Evolutionary conservation across 2,888 invertebrate genomes (phyloP).

Genomic region (Alloplasta piceator): DNA sequence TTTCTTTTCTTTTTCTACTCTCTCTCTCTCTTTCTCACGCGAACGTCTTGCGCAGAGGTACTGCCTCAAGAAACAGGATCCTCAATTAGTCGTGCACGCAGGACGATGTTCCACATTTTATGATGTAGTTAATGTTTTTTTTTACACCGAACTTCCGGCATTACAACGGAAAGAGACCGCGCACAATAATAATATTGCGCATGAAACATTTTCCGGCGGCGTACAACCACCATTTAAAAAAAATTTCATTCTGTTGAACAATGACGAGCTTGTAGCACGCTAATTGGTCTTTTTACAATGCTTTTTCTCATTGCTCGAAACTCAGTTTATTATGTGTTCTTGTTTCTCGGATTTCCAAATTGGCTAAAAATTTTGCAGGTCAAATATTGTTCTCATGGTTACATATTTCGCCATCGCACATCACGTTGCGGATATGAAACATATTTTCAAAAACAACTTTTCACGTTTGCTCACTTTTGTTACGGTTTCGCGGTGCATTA

Average conservation of each 20-base stretch:
- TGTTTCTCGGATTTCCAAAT: neutral
- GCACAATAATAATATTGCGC: neutral
- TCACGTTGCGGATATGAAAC: neutral
- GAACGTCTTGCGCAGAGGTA: no score
- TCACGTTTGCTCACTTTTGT: conserved; percentile 2
- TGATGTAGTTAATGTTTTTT: neutral
- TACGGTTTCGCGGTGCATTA: neutral
- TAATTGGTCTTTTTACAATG: no score
- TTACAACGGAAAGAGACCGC: conserved; percentile 2
- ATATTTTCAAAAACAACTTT: conserved; percentile 8
- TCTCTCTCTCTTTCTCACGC: no score
- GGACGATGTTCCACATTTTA: conserved; percentile 20
- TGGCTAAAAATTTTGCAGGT: neutral
- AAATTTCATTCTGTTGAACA: no score
- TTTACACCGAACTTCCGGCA: neutral
- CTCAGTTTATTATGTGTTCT: no score
- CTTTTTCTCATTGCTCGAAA: no score
- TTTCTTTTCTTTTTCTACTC: neutral
- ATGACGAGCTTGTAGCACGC: no score
- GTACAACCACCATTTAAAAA: no score
- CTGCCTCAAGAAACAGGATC: conserved; percentile 36
- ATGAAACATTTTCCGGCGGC: no score
- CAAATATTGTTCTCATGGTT: neutral
- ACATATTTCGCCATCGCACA: neutral
- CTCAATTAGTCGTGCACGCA: conserved; percentile 47